Evolutionary conservation across 1,140 invertebrate species (phyloP).

Genomic region (Asobara japonica): DNA sequence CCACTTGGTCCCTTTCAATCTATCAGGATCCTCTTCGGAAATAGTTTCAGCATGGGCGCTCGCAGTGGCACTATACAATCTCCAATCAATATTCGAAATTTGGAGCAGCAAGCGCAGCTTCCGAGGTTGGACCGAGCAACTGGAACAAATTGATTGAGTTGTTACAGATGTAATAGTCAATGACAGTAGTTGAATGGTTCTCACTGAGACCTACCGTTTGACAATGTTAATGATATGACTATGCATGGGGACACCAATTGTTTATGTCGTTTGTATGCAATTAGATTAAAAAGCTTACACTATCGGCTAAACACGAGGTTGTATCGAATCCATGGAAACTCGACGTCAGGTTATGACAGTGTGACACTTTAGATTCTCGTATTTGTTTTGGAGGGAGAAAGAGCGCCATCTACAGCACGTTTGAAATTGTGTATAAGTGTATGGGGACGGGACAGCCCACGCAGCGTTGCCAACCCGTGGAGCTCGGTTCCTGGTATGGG

Average conservation of each 20-base stretch:
- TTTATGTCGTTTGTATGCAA: too few relatives aligned
- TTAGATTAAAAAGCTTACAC: too few relatives aligned
- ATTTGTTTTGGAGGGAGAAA: too few relatives aligned
- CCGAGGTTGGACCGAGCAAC: neutral
- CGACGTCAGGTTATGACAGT: too few relatives aligned
- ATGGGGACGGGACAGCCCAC: too few relatives aligned
- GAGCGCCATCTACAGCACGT: too few relatives aligned
- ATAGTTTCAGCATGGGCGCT: neutral
- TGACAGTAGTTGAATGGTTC: neutral
- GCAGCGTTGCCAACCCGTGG: too few relatives aligned
- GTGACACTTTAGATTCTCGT: too few relatives aligned
- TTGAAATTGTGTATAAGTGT: too few relatives aligned
- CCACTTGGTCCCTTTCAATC: neutral
- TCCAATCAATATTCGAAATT: neutral
- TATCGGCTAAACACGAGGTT: too few relatives aligned
- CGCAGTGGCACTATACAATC: neutral
- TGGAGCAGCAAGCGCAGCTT: neutral
- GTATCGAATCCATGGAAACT: too few relatives aligned
- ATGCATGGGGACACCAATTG: neutral
- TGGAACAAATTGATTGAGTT: neutral
- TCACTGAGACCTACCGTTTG: neutral
- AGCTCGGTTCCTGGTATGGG: too few relatives aligned
- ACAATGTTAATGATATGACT: neutral
- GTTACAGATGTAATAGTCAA: neutral
- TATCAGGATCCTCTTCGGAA: neutral